Evolutionary conservation across 2,113 vertebrate species (phyloP).

Genomic region (Sorex fumeus): DNA sequence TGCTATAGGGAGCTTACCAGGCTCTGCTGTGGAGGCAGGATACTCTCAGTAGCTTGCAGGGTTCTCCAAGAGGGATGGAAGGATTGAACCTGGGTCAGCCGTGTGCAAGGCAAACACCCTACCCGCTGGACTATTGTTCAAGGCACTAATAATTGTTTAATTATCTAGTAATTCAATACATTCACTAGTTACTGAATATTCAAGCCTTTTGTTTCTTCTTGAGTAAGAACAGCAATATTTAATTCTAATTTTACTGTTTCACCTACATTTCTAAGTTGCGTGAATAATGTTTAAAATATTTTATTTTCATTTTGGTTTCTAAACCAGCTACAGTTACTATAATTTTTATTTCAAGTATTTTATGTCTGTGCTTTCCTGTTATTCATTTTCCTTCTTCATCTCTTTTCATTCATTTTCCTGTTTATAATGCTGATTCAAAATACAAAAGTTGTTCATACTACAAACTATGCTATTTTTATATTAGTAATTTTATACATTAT

Average conservation of each 20-base stretch:
- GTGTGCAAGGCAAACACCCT: too few relatives aligned
- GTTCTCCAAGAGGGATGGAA: too few relatives aligned
- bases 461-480: too few relatives aligned
- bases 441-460: too few relatives aligned
- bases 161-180: background rate
- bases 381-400: background rate
- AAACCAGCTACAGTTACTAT: background rate
- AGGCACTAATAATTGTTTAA: background rate
- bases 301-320: background rate
- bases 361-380: background rate
- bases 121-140: too few relatives aligned
- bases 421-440: too few relatives aligned
- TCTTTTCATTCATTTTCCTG: background rate
- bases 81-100: too few relatives aligned
- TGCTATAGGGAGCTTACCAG: too few relatives aligned
- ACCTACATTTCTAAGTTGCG: background rate
- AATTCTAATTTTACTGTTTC: background rate
- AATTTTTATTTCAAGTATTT: background rate
- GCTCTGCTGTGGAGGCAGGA: too few relatives aligned
- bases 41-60: too few relatives aligned
- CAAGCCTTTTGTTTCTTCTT: background rate
- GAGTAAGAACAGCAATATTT: background rate
- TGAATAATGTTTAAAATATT: conserved; percentile 8
- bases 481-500: background rate
- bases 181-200: background rate